A percentile compares a stretch with the other conserved stretches of the same genome.
These are phyloP conservation scores for Erethizon dorsatum DNA, from an alignment of 2,797 vertebrate genomes.

Conservation along the genomic window DNA sequence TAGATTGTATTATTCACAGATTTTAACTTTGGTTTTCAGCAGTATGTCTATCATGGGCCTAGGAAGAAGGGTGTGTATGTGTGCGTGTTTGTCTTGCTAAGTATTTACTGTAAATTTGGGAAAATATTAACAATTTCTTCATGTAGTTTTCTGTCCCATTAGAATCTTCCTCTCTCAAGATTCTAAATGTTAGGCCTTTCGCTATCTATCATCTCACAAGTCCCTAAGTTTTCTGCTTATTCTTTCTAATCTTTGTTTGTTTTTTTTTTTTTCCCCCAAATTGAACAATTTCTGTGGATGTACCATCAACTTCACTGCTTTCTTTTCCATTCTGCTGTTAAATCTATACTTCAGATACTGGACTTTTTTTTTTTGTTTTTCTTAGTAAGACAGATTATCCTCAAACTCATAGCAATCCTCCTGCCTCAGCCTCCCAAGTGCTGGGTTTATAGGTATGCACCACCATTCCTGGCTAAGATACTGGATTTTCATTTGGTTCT, in stretches of 20 bases:
- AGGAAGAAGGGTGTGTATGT: background rate
- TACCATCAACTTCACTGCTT: background rate
- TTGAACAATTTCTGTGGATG: background rate
- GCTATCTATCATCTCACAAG: background rate
- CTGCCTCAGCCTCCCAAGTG: background rate
- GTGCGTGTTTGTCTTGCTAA: background rate
- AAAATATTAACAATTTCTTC: background rate
- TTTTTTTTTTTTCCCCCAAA: constrained; percentile 48
- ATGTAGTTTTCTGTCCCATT: constrained; percentile 8
- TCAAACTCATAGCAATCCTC: background rate
- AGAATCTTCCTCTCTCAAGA: background rate
- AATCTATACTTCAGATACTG: background rate
- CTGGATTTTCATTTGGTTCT: background rate
- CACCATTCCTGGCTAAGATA: background rate
- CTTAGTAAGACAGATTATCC: background rate
- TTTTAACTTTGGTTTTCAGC: constrained; percentile 48
- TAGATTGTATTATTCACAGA: background rate
- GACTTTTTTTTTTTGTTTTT: constrained; percentile 36
- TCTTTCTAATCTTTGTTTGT: background rate
- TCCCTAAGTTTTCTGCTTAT: constrained; percentile 18
- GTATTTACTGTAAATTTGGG: constrained; percentile 25
- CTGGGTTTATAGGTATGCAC: background rate
- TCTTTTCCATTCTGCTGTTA: background rate
- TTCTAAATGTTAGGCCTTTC: background rate
- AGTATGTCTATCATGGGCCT: background rate